Evolutionary conservation across 2,797 vertebrate species (phyloP).

Genomic region (Fundulus diaphanus): DNA sequence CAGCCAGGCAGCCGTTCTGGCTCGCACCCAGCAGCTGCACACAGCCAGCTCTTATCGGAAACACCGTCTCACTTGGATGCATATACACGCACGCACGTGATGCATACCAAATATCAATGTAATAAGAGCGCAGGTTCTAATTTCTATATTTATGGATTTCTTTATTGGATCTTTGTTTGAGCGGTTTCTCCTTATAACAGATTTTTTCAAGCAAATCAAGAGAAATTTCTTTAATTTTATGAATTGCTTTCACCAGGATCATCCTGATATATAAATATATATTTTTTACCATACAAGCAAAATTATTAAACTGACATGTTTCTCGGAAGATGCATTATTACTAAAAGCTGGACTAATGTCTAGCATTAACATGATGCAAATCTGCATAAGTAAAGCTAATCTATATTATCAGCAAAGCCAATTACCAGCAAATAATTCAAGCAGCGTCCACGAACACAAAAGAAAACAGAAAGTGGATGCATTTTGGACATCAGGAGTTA

Average conservation of each 20-base stretch:
- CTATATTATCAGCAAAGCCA: no score
- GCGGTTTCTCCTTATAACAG: slow-evolving; percentile 16
- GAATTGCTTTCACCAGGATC: background rate
- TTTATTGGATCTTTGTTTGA: slow-evolving; percentile 13
- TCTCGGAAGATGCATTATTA: background rate
- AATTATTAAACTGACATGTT: background rate
- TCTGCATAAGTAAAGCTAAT: background rate
- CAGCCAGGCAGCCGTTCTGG: slow-evolving; percentile 58
- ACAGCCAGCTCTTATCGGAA: slow-evolving; percentile 62
- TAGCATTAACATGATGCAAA: background rate
- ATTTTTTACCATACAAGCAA: background rate
- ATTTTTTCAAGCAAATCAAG: slow-evolving; percentile 43
- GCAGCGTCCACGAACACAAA: background rate
- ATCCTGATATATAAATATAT: background rate
- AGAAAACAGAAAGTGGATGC: background rate
- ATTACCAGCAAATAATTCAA: background rate
- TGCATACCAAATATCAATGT: slow-evolving; percentile 43
- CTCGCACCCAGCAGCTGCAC: slow-evolving; percentile 69
- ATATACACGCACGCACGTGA: slow-evolving; percentile 23
- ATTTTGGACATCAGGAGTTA: background rate
- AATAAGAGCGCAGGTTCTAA: slow-evolving; percentile 41
- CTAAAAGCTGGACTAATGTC: background rate
- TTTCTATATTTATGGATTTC: slow-evolving; percentile 27
- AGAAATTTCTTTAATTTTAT: background rate
- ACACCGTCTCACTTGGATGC: slow-evolving; percentile 63